Evolutionary conservation across 2,113 vertebrate genomes (phyloP).

Genomic region (Addax nasomaculatus): DNA sequence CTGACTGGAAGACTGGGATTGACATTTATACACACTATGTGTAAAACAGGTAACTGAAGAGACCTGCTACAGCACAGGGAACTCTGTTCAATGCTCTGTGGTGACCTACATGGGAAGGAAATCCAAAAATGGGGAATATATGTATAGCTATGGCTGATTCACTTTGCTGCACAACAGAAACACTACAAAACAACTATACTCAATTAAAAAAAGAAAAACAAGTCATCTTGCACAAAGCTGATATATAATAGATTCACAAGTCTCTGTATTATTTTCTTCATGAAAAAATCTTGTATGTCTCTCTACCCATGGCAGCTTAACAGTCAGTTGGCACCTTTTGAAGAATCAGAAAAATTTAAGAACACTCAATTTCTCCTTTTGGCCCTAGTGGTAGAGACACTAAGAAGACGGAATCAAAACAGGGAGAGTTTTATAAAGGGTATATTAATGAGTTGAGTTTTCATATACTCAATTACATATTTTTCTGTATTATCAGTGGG

Average conservation of each 20-base stretch:
- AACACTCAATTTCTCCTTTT: not conserved
- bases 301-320: not conserved
- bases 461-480: not conserved
- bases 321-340: not conserved
- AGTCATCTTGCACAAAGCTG: not conserved
- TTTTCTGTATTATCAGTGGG: not conserved
- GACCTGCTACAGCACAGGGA: not conserved
- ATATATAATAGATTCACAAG: not conserved
- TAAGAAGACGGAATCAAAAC: not conserved
- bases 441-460: not conserved
- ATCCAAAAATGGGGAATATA: not conserved
- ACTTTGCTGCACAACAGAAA: not conserved
- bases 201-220: not conserved
- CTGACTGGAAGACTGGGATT: not conserved
- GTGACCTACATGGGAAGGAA: not conserved
- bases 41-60: not conserved
- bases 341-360: not conserved
- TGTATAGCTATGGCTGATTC: not conserved
- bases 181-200: not conserved
- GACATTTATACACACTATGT: not conserved
- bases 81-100: not conserved
- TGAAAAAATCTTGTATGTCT: not conserved
- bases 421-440: not conserved
- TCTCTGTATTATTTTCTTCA: not conserved
- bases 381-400: not conserved